Evolutionary conservation across 1,140 invertebrate species (phyloP).

Genomic region (Drosophila erecta): DNA sequence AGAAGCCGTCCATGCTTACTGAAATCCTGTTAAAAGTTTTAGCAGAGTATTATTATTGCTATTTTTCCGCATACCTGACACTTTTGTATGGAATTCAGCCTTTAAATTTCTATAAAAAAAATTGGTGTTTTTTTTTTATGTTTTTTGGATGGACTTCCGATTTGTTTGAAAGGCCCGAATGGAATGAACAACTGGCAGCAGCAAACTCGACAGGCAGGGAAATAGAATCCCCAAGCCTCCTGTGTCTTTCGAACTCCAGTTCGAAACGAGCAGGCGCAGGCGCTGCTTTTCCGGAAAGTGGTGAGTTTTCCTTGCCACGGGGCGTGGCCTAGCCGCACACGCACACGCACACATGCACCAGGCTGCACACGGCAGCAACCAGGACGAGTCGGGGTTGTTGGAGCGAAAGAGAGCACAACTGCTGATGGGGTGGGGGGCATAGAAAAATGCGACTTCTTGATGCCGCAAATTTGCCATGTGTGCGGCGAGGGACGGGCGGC

Average conservation of each 20-base stretch:
- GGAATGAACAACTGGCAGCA: slow-evolving; percentile 38
- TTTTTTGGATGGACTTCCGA: slow-evolving; percentile 22
- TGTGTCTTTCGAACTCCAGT: slow-evolving; percentile 33
- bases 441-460: slow-evolving; percentile 84
- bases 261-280: slow-evolving; percentile 38
- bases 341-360: too few relatives aligned
- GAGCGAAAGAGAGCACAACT: slow-evolving; percentile 4
- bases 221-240: slow-evolving; percentile 33
- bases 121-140: slow-evolving; percentile 17
- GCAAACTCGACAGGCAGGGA: neutral
- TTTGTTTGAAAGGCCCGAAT: slow-evolving; percentile 17
- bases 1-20: slow-evolving; percentile 44
- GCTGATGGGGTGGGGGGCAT: slow-evolving; percentile 28
- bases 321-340: slow-evolving; percentile 53
- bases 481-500: slow-evolving; percentile 8
- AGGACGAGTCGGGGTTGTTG: neutral
- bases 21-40: neutral
- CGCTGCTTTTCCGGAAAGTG: slow-evolving; percentile 46
- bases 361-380: too few relatives aligned
- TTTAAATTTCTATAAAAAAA: slow-evolving; percentile 26
- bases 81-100: neutral
- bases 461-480: slow-evolving; percentile 80
- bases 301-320: slow-evolving; percentile 57
- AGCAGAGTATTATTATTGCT: neutral
- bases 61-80: neutral